Evolutionary conservation across 1,140 invertebrate genomes (phyloP).

Genomic region (Lepeophtheirus salmonis): DNA sequence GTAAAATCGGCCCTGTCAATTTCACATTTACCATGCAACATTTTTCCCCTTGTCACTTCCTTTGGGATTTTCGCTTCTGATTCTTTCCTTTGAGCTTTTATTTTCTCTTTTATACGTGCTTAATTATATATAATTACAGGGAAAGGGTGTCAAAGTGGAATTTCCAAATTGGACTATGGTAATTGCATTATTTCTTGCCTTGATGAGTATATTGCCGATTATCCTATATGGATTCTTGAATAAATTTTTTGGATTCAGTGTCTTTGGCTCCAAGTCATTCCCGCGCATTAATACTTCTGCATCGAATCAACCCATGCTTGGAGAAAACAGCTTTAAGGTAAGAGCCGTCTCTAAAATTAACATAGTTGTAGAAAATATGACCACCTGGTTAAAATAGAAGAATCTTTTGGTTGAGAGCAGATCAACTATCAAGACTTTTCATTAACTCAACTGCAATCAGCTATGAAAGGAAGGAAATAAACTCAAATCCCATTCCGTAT

Average conservation of each 20-base stretch:
- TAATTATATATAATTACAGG: conserved; percentile 33
- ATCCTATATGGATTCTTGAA: not conserved
- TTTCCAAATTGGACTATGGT: conserved; percentile 70
- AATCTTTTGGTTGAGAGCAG: too few relatives aligned
- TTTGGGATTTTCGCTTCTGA: too few relatives aligned
- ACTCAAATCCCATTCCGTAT: not conserved
- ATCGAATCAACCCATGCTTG: not conserved
- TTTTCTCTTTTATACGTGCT: too few relatives aligned
- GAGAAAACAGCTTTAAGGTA: not conserved
- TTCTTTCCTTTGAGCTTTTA: too few relatives aligned
- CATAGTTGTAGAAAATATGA: not conserved
- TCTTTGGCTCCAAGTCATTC: not conserved
- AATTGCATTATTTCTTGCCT: conserved; percentile 44
- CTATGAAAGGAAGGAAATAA: not conserved
- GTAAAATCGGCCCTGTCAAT: too few relatives aligned
- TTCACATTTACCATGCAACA: too few relatives aligned
- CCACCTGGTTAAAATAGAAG: not conserved
- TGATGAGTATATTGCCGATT: not conserved
- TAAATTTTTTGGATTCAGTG: not conserved
- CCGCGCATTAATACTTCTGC: not conserved
- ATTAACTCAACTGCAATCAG: not conserved
- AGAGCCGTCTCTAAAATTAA: not conserved
- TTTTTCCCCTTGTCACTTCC: too few relatives aligned
- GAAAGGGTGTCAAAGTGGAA: conserved; percentile 38
- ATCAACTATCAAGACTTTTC: not conserved